Evolutionary conservation across 2,113 vertebrate species (phyloP).

Genomic region (Brachypodius melanocephalos): DNA sequence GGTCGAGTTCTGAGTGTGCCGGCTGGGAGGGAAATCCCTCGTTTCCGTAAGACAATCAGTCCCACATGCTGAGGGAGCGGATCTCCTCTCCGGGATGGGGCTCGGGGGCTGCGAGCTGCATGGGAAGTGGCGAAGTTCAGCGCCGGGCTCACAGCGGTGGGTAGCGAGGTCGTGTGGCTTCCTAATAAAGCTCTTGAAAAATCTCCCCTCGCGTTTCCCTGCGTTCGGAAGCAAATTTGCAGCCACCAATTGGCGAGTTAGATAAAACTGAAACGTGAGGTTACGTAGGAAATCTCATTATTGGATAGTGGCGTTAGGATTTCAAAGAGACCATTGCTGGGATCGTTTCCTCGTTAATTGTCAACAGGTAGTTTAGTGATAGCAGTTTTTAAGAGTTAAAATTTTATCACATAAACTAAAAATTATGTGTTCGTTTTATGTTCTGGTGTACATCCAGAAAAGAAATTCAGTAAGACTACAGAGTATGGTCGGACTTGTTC

Average conservation of each 20-base stretch:
- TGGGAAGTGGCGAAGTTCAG: background rate
- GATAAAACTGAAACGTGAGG: background rate
- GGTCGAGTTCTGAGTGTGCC: slow-evolving; percentile 3
- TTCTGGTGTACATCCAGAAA: background rate
- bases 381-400: background rate
- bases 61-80: background rate
- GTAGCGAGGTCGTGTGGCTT: background rate
- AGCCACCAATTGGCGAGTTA: background rate
- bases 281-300: background rate
- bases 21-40: slow-evolving; percentile 28
- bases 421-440: background rate
- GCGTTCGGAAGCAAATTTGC: background rate
- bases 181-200: background rate
- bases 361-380: background rate
- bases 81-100: background rate
- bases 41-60: background rate
- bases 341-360: background rate
- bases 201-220: background rate
- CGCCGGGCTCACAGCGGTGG: background rate
- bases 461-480: background rate
- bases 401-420: background rate
- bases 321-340: background rate
- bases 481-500: background rate
- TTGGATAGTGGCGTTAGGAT: background rate
- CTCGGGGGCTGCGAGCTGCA: background rate